phyloP scores from a whole-genome alignment of 2,113 vertebrate species.

The human region GRCh38 chr6:165721501-165722000 shows the following conservation, averaged over 20 bases:
- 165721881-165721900: background rate
- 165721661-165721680: background rate
- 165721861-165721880: background rate
- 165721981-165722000: background rate
- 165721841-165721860: background rate
- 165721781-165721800: background rate
- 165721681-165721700: background rate
- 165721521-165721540: constrained; percentile 70
- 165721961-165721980: background rate
- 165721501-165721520: constrained; percentile 74
- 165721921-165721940: background rate
- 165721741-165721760: background rate
- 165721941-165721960: background rate
- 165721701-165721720: accelerated
- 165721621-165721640: constrained; percentile 44
- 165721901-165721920: background rate
- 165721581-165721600: constrained; percentile 75
- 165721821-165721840: background rate
- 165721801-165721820: background rate
- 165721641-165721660: constrained; percentile 25
- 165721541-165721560: constrained; percentile 73
- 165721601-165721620: constrained; percentile 71
- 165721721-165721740: accelerated
- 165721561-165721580: constrained; percentile 66
- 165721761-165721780: background rate